These are phyloP conservation scores for Thecophora atra DNA, from an alignment of 2,888 invertebrate genomes.

Conservation along the genomic window DNA sequence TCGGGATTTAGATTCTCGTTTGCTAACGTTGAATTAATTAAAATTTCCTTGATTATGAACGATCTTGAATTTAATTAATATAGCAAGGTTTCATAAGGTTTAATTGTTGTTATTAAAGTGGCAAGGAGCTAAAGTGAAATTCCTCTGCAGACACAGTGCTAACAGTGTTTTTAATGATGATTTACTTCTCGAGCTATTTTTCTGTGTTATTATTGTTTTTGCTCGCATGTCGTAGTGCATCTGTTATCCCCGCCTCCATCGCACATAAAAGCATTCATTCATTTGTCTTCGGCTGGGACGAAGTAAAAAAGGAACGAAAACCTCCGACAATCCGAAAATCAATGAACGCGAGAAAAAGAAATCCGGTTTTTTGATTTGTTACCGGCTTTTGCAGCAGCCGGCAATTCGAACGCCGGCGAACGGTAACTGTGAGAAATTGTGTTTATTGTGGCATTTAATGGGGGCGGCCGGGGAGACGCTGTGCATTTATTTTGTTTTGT, in stretches of 20 bases:
- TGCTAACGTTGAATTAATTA: no score
- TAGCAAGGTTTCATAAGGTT: no score
- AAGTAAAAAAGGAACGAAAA: not conserved
- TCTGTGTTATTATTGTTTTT: not conserved
- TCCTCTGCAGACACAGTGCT: not conserved
- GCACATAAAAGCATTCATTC: constrained; percentile 32
- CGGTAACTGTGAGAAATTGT: constrained; percentile 21
- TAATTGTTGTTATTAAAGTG: no score
- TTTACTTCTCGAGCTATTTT: no score
- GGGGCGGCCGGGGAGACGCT: no score
- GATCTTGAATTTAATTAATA: no score
- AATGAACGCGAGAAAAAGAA: constrained; percentile 31
- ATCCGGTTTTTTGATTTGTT: constrained; percentile 33
- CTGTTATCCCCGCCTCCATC: constrained; percentile 22
- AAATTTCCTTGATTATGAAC: no score
- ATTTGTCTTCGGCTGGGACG: constrained; percentile 22
- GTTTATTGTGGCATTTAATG: constrained; percentile 24
- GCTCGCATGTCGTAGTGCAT: not conserved
- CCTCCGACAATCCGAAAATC: constrained; percentile 28
- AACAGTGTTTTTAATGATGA: no score
- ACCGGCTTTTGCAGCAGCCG: constrained; percentile 37
- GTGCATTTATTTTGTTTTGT: constrained; percentile 7
- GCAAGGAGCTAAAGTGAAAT: not conserved
- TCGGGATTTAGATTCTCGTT: no score
- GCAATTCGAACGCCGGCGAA: constrained; percentile 18